phyloP scores from a whole-genome alignment of 2,888 invertebrate genomes.

The Lordiphosa fenestrarum region DNA sequence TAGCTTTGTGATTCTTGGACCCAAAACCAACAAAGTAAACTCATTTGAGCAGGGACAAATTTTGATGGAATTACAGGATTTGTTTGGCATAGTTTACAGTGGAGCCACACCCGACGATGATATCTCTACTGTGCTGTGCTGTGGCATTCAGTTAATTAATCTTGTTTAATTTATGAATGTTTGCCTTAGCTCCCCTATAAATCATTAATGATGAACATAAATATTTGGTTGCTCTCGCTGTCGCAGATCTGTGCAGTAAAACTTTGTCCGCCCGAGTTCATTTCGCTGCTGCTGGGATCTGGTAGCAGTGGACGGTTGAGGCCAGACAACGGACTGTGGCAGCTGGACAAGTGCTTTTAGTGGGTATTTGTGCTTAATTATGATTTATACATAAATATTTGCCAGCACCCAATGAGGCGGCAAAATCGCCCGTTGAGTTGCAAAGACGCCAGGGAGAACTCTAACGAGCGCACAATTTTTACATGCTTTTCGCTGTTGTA shows the following conservation, averaged over 20 bases:
- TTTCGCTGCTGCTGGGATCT: conserved; percentile 15
- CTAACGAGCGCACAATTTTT: conserved; percentile 46
- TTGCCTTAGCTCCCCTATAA: conserved; percentile 49
- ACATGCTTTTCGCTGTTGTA: conserved; percentile 29
- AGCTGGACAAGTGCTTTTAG: conserved; percentile 18
- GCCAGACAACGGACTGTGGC: conserved; percentile 13
- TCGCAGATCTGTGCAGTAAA: conserved; percentile 40
- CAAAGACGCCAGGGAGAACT: conserved; percentile 1
- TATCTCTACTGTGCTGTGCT: conserved; percentile 1
- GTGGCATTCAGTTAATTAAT: conserved; percentile 51
- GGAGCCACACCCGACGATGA: not conserved
- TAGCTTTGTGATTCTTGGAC: no score
- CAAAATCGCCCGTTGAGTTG: conserved; percentile 10
- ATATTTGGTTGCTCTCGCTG: conserved; percentile 52
- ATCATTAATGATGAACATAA: conserved; percentile 64
- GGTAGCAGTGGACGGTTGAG: conserved; percentile 31
- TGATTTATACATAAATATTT: conserved; percentile 56
- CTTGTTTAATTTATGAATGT: conserved; percentile 63
- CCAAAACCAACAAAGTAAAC: no score
- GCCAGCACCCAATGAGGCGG: conserved; percentile 19
- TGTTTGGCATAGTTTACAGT: conserved; percentile 9
- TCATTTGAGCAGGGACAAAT: conserved; percentile 11
- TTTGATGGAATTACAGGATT: conserved; percentile 6
- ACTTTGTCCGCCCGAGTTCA: conserved; percentile 33
- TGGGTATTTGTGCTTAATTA: conserved; percentile 59